Base-by-base conservation (phyloP, 2,113 vertebrate genomes). In the Reinhardtius hippoglossoides region DNA sequence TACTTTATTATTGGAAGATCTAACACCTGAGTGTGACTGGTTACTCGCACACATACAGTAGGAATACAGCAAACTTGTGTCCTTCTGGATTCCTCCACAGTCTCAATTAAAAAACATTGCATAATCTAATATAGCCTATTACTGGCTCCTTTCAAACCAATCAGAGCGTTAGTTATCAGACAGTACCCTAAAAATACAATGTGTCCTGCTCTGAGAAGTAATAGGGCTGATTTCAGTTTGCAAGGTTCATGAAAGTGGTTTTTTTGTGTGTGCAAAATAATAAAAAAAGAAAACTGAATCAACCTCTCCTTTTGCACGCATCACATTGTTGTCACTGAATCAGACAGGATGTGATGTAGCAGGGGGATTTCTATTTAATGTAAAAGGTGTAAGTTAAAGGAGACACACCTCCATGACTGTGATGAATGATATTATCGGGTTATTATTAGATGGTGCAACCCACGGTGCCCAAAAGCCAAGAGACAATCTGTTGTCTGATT, bases 91-190 rank as follows among this genome's bases (percentile, higher is more conserved):
- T 20, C 52, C 57, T 9, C 9, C 35, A 27, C 50, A 16, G 4
- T 63, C 16, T 48, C 44, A 67, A 26, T 18, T 21, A 31, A 46
- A 56, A n/a, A 16, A 1, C 6, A 71, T 64, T n/a, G 50, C 14
- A 62, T 59, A 35, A 74, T 44, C 60, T 7, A 31, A n/a, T 14
- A 56, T 3, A 56, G 23, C 26, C 23, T 31, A 42, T 42, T 13
- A 60, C 2, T 37, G 35, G 42, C 12, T 54, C 15, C 21, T n/a
- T 16, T 57, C 10, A 42, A 37, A 56, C 40, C 37, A 71, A 60
- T 60, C 71, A 63, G 26, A 70, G 52, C 48, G n/a, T 76, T 70
- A 65, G 59, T 73, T 81, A 76, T 66, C 16, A 72, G 42, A 5
- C 42, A 48, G 46, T 10, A n/a, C 37, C 77, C 52, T 12, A 9